These are phyloP conservation scores for Pluvianellus socialis DNA, from an alignment of 2,113 vertebrate species.

Conservation along the genomic window DNA sequence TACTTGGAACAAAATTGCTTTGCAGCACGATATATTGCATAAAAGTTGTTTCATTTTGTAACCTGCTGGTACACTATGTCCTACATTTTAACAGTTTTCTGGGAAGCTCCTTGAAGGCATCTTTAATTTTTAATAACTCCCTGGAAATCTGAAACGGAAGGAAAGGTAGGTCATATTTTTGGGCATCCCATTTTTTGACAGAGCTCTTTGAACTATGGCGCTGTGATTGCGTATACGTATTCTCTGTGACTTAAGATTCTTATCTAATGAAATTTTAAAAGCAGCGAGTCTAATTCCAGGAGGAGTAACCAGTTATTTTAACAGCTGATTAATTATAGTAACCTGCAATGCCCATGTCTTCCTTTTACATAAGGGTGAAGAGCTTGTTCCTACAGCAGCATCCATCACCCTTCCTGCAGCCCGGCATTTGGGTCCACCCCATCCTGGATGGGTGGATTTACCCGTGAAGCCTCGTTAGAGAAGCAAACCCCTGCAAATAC, in stretches of 20 bases:
- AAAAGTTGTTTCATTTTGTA: background rate
- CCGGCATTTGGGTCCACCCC: background rate
- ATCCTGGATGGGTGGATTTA: fast-evolving
- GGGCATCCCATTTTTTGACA: background rate
- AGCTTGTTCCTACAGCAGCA: too few relatives aligned
- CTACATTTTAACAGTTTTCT: slow-evolving; percentile 37
- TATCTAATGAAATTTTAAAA: background rate
- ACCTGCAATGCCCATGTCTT: background rate
- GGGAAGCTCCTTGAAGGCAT: slow-evolving; percentile 56
- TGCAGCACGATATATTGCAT: background rate
- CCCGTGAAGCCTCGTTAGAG: fast-evolving
- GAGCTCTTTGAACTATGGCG: background rate
- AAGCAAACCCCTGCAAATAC: background rate
- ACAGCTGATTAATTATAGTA: background rate
- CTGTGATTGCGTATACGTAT: background rate
- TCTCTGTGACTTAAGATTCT: background rate
- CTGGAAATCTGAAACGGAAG: background rate
- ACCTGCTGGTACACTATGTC: slow-evolving; percentile 40
- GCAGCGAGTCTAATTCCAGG: background rate
- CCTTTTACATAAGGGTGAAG: background rate
- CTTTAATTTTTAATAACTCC: slow-evolving; percentile 58
- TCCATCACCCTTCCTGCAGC: background rate
- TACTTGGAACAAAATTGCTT: background rate
- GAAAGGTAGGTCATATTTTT: background rate
- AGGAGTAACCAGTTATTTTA: background rate